phyloP scores from a whole-genome alignment of 2,888 invertebrate genomes.

The Hipparchia semele region DNA sequence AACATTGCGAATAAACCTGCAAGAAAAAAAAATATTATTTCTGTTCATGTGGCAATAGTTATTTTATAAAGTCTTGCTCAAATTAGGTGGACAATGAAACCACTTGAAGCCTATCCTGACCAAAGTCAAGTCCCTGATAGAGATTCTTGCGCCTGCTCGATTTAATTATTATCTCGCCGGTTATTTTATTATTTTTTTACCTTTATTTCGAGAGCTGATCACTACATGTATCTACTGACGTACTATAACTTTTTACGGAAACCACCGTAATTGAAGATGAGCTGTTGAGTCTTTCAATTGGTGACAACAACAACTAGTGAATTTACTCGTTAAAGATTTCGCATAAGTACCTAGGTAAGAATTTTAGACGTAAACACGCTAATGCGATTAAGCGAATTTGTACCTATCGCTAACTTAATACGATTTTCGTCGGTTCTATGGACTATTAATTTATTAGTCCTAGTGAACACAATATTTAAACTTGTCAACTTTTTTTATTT shows the following conservation, averaged over 20 bases:
- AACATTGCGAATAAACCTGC: slow-evolving; percentile 95
- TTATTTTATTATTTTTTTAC: too few relatives aligned
- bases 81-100: too few relatives aligned
- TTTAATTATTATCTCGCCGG: too few relatives aligned
- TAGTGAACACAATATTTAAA: neutral
- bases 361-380: slow-evolving; percentile 12
- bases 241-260: too few relatives aligned
- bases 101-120: too few relatives aligned
- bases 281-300: neutral
- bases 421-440: slow-evolving; percentile 11
- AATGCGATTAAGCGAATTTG: neutral
- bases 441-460: neutral
- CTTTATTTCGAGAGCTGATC: too few relatives aligned
- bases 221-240: too few relatives aligned
- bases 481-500: too few relatives aligned
- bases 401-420: slow-evolving; percentile 11
- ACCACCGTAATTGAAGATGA: too few relatives aligned
- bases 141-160: too few relatives aligned
- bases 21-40: slow-evolving; percentile 43
- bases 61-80: too few relatives aligned
- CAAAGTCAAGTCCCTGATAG: too few relatives aligned
- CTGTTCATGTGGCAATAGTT: neutral
- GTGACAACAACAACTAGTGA: neutral
- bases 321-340: neutral
- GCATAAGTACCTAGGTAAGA: neutral